These are phyloP conservation scores for Heliconius charithonia DNA, from an alignment of 2,888 invertebrate species.

Conservation along the genomic window DNA sequence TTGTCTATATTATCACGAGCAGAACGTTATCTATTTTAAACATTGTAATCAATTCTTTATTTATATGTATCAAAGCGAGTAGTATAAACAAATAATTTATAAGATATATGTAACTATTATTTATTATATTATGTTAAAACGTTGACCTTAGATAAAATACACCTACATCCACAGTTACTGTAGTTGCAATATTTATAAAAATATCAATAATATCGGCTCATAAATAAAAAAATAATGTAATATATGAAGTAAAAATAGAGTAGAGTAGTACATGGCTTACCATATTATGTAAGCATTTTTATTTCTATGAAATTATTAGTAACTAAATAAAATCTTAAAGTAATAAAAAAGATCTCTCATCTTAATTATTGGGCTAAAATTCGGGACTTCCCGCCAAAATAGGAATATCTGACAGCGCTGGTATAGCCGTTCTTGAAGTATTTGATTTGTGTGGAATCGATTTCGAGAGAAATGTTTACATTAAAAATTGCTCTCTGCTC, in stretches of 20 bases:
- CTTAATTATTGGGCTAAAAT: too few species aligned
- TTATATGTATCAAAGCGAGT: neutral
- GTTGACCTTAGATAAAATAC: slow-evolving; percentile 23
- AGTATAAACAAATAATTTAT: slow-evolving; percentile 15
- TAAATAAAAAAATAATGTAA: neutral
- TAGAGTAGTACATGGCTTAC: too few species aligned
- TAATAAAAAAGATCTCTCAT: too few species aligned
- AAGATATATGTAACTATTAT: slow-evolving; percentile 8
- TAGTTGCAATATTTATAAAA: slow-evolving; percentile 4
- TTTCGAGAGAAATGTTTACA: too few species aligned
- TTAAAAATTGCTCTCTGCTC: too few species aligned
- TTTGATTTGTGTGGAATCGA: too few species aligned
- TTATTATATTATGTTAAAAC: slow-evolving; percentile 20
- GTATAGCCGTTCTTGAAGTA: too few species aligned
- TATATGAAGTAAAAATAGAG: neutral
- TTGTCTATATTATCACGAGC: slow-evolving; percentile 11
- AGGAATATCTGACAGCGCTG: too few species aligned
- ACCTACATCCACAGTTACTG: slow-evolving; percentile 3
- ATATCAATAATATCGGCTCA: neutral
- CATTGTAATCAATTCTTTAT: slow-evolving; percentile 18
- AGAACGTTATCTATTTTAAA: slow-evolving; percentile 23
- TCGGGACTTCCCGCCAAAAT: too few species aligned
- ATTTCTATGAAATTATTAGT: too few species aligned
- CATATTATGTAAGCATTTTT: too few species aligned
- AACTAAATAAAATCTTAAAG: too few species aligned